Evolutionary conservation across 1,140 invertebrate genomes (phyloP), one percentile per base, ranked within the genome.

Genomic region (Aphaenogaster floridana): DNA sequence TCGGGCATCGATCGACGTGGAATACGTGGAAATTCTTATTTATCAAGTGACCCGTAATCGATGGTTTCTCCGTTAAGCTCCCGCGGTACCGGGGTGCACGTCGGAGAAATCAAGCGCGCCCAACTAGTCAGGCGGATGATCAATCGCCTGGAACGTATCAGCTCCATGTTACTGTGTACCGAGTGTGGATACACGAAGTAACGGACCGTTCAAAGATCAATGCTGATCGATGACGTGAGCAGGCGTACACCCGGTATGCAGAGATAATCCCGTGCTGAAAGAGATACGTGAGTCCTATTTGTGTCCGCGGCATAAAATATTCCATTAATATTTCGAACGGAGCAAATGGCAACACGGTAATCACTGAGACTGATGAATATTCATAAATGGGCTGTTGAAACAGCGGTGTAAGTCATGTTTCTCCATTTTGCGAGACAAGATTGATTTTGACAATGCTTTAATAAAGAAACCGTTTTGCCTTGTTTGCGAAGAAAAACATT

Each of bases 101-200:
- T 42, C 59, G 52, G 52, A 86, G 77, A 86, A 86, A 86, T 86
- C 85, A 86, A 80, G 85, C 83, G 83, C 61, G 83, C 7, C 83
- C 76, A 79, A 86, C 74, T 79, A 79, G 83, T 86, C 85, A 80
- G 64, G 42, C 77, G 77, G 45, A 86, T 86, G 64, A 86, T 86
- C 85, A 80, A 86, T 86, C 85, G 76, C 76, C 52, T 80, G 85
- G 85, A 86, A 86, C 85, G n/a, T 79, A 86, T 81, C 85, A 45
- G 81, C 36, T n/a, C 59, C 50, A 15, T 45, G 84, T 66, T 86
- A 68, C 52, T 28, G 71, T 77, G 28, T 34, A 59, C 34, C 63
- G 57, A 48, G 66, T 39, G 48, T 28, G 61, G 34, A 39, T 86
- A 66, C 21, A 36, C 74, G 74, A 79, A 86, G 59, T 86, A 86